Base-by-base conservation (phyloP, 2,113 vertebrate genomes). In the Pelecanoides urinatrix region DNA sequence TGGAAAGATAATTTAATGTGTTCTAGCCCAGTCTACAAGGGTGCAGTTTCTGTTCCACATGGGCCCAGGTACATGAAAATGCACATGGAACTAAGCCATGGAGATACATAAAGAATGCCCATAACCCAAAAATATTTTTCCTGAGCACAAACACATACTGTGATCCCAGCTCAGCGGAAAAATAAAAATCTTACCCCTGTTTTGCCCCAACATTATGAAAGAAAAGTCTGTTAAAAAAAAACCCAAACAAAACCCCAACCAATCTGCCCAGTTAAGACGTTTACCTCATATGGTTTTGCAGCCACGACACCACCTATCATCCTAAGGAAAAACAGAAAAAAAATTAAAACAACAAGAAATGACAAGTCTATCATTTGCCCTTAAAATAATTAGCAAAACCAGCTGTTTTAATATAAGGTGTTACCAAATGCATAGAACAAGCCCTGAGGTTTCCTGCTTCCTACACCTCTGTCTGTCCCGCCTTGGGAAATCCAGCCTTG, bases 231-330 rank as follows among this genome's bases (percentile, higher is more conserved):
- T 38, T 66, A 62, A 16, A 12, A 38, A 11, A 55, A 19, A 19
- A 13, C 13, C 11, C 23, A 36, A 15, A 45, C 16, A 19, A 19
- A 56, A 44, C 17, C 13, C 13, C 14, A 50, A 50, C 10, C 38
- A 5, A 25, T 44, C 34, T 36, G 49, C 32, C 50, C 38, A 42
- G 15, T 73, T 27, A 62, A 75, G 23, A 38, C 7, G 1, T 71
- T 95, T 97, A 99, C 99, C 98, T 99, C 93, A 12, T 98, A 94
- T 22, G 98, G 96, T 18, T 98, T 96, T 94, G 98, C 98, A 66
- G 98, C 96, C 10, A 98, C 95, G 17, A 97, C 91, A 68, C 98
- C 98, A 78, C 98, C 98, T 50, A 98, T 97, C 92, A 98, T 97
- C 78, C 99, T 99, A 90, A 92, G 96, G 90, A 59, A 32, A 52